These are phyloP conservation scores for Numida meleagris DNA, from an alignment of 2,113 vertebrate species.

Conservation along the genomic window DNA sequence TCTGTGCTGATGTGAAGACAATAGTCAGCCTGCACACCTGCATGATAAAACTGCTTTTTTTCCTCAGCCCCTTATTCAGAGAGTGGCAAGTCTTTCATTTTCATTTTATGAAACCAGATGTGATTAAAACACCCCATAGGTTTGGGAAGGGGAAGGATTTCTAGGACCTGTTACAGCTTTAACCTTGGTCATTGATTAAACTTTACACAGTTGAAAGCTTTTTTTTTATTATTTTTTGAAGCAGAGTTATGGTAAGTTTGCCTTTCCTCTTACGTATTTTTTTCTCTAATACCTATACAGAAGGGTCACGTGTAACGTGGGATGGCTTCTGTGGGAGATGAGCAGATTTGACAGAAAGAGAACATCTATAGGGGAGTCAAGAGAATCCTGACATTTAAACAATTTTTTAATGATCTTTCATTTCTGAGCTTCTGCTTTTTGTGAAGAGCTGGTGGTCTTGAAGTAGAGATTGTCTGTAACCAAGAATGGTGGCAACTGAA, in stretches of 20 bases:
- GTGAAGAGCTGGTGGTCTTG: not conserved
- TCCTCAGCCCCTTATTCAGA: not conserved
- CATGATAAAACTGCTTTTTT: not conserved
- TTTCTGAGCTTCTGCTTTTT: not conserved
- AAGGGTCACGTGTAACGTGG: accelerated
- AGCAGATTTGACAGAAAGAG: not conserved
- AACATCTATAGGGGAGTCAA: not conserved
- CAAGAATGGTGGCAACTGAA: not conserved
- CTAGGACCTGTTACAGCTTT: not conserved
- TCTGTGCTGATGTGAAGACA: accelerated
- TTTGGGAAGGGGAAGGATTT: not conserved
- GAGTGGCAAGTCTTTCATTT: not conserved
- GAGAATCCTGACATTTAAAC: not conserved
- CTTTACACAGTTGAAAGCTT: not conserved
- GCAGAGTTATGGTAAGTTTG: not conserved
- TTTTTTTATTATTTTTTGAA: not conserved
- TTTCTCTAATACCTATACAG: not conserved
- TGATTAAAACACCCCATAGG: not conserved
- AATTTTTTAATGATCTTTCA: not conserved
- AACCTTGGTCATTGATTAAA: not conserved
- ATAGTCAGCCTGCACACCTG: not conserved
- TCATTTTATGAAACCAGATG: not conserved
- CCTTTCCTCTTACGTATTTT: not conserved
- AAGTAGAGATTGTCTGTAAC: not conserved
- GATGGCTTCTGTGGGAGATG: not conserved